Conservation (phyloP, 2,888 invertebrate genomes). For the Pseudoips prasinana region DNA sequence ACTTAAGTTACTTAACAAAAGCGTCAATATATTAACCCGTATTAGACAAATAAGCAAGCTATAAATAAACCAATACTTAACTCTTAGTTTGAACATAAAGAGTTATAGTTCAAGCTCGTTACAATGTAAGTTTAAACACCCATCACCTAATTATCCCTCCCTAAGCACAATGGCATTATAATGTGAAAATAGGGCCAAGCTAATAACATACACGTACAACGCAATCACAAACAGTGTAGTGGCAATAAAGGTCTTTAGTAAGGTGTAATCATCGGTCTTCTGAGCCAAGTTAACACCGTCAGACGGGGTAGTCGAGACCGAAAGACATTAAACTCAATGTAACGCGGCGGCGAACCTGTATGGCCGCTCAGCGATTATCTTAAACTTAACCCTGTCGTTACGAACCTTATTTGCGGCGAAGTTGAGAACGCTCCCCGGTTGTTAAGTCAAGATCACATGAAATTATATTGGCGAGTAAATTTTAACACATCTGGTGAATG, state of each 20-base stretch:
- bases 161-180: no score
- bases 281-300: constrained; percentile 48
- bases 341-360: constrained; percentile 49
- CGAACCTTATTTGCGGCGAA: constrained; percentile 69
- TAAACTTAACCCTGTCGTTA: constrained; percentile 72
- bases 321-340: constrained; percentile 66
- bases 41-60: no score
- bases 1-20: no score
- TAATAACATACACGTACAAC: no score
- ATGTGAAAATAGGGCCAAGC: constrained; percentile 24
- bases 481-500: constrained; percentile 26
- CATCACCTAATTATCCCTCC: no score
- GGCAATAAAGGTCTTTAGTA: constrained; percentile 46
- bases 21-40: no score
- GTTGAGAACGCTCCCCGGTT: constrained; percentile 38
- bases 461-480: constrained; percentile 30
- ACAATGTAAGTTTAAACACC: no score
- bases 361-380: constrained; percentile 68
- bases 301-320: constrained; percentile 54
- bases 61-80: no score
- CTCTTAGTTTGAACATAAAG: no score
- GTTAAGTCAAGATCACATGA: constrained; percentile 41
- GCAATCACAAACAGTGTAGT: constrained; percentile 52
- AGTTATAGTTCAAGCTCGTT: no score
- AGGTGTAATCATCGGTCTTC: constrained; percentile 50